phyloP scores from a whole-genome alignment of 2,113 vertebrate genomes.

The Pluvialis apricaria region DNA sequence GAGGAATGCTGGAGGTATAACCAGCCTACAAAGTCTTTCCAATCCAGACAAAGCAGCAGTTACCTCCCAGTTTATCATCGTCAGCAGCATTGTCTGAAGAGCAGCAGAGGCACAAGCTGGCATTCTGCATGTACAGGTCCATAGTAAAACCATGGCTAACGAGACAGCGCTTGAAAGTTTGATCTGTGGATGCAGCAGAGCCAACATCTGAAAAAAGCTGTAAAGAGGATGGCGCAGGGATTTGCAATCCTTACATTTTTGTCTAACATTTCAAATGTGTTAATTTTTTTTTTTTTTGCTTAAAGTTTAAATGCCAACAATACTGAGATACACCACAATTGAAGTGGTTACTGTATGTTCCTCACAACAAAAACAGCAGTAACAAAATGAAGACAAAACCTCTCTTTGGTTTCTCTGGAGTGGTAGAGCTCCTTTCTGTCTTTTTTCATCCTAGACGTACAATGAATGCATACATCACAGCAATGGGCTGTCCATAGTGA shows the following conservation, averaged over 20 bases:
- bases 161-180: neutral
- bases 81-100: neutral
- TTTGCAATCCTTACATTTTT: neutral
- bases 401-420: neutral
- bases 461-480: neutral
- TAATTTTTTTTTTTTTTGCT: neutral
- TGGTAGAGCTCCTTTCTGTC: neutral
- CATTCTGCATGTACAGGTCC: accelerated
- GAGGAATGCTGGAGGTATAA: neutral
- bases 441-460: neutral
- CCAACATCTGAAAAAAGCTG: neutral
- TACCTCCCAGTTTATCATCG: neutral
- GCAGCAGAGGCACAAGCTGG: neutral
- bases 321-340: neutral
- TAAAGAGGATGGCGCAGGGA: neutral
- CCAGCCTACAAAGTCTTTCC: neutral
- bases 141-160: neutral
- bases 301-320: neutral
- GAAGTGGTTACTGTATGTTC: neutral
- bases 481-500: neutral
- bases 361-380: neutral
- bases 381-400: neutral
- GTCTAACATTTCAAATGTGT: neutral
- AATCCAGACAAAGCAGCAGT: neutral
- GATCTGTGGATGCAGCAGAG: neutral